Conservation (phyloP, 2,888 invertebrate species). For the Dione vanillae region DNA sequence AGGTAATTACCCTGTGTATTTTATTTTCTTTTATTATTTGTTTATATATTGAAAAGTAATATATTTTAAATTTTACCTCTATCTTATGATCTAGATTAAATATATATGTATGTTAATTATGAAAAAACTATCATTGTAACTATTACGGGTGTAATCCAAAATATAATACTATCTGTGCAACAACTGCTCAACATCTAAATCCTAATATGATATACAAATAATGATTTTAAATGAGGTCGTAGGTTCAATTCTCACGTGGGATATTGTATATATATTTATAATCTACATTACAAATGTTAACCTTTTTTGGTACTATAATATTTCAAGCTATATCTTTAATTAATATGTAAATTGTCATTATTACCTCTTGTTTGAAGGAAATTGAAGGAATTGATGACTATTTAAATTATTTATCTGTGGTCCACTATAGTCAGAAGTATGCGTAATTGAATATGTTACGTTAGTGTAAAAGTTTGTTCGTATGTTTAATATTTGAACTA, state of each 20-base stretch:
- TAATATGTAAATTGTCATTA: slow-evolving; percentile 7
- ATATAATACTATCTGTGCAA: slow-evolving; percentile 45
- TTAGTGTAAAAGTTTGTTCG: too few species aligned
- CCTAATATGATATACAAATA: too few species aligned
- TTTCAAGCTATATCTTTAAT: background rate
- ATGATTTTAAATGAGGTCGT: too few species aligned
- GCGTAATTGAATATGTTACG: too few species aligned
- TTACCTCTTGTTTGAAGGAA: background rate
- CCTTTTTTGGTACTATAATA: too few species aligned
- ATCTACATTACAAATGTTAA: too few species aligned
- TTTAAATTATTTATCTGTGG: slow-evolving; percentile 6
- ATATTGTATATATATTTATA: too few species aligned
- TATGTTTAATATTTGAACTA: too few species aligned
- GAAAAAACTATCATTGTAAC: slow-evolving; percentile 18
- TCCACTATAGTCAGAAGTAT: background rate
- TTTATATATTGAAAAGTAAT: background rate
- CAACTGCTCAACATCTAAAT: background rate
- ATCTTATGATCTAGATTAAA: background rate
- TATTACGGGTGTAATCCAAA: slow-evolving; percentile 60
- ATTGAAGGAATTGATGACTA: slow-evolving; percentile 8
- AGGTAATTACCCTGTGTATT: background rate
- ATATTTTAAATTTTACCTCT: background rate
- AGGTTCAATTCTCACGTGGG: too few species aligned
- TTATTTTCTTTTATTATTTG: background rate
- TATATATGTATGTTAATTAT: background rate